Evolutionary conservation across 2,888 invertebrate genomes (phyloP).

Genomic region (Unio pictorum): DNA sequence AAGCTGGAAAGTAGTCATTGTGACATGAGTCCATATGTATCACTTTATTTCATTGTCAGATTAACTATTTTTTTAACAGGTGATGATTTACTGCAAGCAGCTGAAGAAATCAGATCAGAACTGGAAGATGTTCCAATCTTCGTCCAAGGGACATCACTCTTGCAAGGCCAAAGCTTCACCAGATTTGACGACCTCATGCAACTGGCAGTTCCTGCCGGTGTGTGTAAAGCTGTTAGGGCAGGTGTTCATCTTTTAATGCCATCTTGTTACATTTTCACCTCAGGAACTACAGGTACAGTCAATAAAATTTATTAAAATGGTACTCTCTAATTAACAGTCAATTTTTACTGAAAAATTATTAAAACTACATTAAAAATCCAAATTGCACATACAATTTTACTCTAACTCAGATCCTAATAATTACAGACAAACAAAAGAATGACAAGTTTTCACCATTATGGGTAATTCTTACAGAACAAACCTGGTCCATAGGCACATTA

Average conservation of each 20-base stretch:
- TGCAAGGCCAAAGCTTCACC: constrained; percentile 25
- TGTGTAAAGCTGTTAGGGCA: constrained; percentile 32
- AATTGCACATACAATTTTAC: no score
- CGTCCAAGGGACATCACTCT: constrained; percentile 35
- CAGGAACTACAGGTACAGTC: constrained; percentile 72
- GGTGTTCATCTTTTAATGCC: constrained; percentile 45
- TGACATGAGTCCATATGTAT: no score
- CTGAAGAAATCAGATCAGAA: constrained; percentile 44
- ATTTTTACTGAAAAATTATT: no score
- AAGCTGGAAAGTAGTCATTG: no score
- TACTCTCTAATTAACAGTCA: no score
- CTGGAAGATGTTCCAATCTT: constrained; percentile 44
- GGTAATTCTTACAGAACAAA: no score
- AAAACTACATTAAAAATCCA: no score
- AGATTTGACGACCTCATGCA: constrained; percentile 51
- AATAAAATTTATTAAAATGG: not conserved
- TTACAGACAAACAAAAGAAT: no score
- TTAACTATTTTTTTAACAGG: constrained; percentile 25
- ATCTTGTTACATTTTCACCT: constrained; percentile 95
- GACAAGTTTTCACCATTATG: no score
- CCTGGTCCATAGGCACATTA: no score
- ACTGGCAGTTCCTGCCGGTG: constrained; percentile 28
- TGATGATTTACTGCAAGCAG: constrained; percentile 44
- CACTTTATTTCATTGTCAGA: no score
- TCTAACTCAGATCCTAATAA: no score